These are phyloP conservation scores for Beris chalybata DNA, from an alignment of 2,888 invertebrate species.

Conservation along the genomic window DNA sequence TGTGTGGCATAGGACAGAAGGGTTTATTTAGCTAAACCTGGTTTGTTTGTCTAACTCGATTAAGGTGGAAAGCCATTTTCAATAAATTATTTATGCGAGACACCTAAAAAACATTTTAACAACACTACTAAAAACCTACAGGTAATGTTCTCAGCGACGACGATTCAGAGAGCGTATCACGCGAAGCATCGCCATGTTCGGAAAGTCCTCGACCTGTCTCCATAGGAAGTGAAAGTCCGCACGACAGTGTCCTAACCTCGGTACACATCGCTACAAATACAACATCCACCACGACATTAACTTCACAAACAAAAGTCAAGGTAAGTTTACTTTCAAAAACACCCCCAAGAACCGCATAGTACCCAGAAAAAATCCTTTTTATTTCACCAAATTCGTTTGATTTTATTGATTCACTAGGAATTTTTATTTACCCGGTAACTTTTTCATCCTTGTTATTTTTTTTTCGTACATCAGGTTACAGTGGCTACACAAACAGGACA, in stretches of 20 bases:
- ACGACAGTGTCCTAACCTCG: constrained; percentile 55
- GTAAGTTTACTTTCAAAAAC: constrained; percentile 2
- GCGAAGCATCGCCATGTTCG: constrained; percentile 73
- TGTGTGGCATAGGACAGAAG: too few relatives aligned
- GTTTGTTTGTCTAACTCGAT: too few relatives aligned
- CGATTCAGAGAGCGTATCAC: constrained; percentile 66
- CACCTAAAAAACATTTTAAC: too few relatives aligned
- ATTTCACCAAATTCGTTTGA: not conserved
- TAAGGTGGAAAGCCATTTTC: too few relatives aligned
- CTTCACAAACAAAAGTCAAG: constrained; percentile 35
- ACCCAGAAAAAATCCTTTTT: not conserved
- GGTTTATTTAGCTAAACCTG: too few relatives aligned
- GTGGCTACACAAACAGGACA: constrained; percentile 87
- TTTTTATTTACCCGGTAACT: constrained; percentile 4
- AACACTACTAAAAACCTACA: constrained; percentile 30
- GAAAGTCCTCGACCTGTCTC: constrained; percentile 59
- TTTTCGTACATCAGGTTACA: constrained; percentile 61
- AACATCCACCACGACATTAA: constrained; percentile 26
- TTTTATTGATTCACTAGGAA: not conserved
- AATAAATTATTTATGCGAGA: too few relatives aligned
- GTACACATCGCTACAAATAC: constrained; percentile 43
- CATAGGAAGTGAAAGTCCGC: constrained; percentile 44
- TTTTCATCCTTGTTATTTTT: not conserved
- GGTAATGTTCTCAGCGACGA: constrained; percentile 60
- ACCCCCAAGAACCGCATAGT: not conserved